phyloP scores from a whole-genome alignment of 2,113 vertebrate genomes.

The Onychorhynchus coronatus region DNA sequence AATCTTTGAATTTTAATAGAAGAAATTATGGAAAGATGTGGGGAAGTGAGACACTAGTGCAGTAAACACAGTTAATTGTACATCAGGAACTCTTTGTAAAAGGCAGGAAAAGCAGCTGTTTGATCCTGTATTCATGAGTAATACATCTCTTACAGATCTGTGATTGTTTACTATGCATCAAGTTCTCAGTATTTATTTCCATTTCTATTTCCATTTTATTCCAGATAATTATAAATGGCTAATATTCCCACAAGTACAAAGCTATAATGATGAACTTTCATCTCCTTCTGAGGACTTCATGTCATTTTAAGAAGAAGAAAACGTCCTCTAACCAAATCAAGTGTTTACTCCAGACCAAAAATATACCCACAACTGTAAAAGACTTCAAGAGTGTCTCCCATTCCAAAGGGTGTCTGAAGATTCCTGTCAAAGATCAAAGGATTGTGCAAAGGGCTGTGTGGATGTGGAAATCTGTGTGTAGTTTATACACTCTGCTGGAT shows the following conservation, averaged over 20 bases:
- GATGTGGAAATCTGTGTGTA: neutral
- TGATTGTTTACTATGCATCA: neutral
- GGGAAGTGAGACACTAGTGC: neutral
- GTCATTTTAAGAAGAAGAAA: neutral
- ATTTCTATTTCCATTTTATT: conserved; percentile 15
- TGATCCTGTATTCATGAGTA: neutral
- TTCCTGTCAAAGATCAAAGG: conserved; percentile 35
- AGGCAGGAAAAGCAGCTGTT: conserved; percentile 1
- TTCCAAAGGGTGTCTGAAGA: conserved; percentile 11
- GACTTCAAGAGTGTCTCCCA: neutral
- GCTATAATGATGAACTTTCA: neutral
- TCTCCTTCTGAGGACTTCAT: neutral
- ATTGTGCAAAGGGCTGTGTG: neutral
- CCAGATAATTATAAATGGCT: neutral
- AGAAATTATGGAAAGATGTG: neutral
- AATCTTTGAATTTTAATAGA: neutral
- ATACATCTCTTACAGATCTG: neutral
- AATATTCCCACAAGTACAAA: conserved; percentile 30
- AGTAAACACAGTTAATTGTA: neutral
- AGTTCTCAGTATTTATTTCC: neutral
- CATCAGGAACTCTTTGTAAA: neutral
- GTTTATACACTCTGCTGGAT: conserved; percentile 14
- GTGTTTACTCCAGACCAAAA: neutral
- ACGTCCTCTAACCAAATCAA: neutral
- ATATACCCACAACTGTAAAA: neutral